phyloP scores from a whole-genome alignment of 2,888 invertebrate genomes.

The Orthosia gracilis region DNA sequence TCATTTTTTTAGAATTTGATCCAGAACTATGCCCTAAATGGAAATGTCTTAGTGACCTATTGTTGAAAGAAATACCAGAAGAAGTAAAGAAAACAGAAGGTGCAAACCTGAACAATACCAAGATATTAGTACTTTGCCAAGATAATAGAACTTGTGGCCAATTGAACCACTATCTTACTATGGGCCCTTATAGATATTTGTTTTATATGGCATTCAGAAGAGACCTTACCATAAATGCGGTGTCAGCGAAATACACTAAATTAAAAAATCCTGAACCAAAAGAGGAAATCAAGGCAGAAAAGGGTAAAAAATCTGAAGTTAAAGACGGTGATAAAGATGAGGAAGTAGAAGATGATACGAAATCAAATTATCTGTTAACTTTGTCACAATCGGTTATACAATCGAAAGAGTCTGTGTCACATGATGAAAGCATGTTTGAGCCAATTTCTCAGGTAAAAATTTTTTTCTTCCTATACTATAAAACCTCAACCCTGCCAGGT shows the following conservation, averaged over 20 bases:
- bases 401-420: conserved; percentile 64
- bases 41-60: conserved; percentile 95
- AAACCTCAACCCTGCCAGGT: neutral
- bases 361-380: conserved; percentile 93
- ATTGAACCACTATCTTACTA: conserved; percentile 93
- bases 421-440: conserved; percentile 90
- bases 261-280: conserved; percentile 72
- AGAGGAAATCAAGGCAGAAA: conserved; percentile 68
- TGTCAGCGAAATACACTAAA: conserved; percentile 89
- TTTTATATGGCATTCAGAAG: conserved; percentile 92
- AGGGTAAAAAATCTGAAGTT: conserved; percentile 56
- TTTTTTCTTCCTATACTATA: neutral
- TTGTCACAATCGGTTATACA: conserved; percentile 91
- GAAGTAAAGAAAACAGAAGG: conserved; percentile 91
- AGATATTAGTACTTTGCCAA: conserved; percentile 96
- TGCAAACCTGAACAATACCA: conserved; percentile 86
- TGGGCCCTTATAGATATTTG: conserved; percentile 92
- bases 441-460: conserved; percentile 92
- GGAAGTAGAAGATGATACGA: conserved; percentile 87
- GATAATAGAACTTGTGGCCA: conserved; percentile 96
- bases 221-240: conserved; percentile 90
- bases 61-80: conserved; percentile 95
- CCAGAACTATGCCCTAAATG: conserved; percentile 98
- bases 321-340: conserved; percentile 67
- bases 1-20: conserved; percentile 92